Percentiles rank a stretch among this genome's conserved stretches.
Conservation (phyloP, 2,113 vertebrate species). For the Leptodactylus fuscus region DNA sequence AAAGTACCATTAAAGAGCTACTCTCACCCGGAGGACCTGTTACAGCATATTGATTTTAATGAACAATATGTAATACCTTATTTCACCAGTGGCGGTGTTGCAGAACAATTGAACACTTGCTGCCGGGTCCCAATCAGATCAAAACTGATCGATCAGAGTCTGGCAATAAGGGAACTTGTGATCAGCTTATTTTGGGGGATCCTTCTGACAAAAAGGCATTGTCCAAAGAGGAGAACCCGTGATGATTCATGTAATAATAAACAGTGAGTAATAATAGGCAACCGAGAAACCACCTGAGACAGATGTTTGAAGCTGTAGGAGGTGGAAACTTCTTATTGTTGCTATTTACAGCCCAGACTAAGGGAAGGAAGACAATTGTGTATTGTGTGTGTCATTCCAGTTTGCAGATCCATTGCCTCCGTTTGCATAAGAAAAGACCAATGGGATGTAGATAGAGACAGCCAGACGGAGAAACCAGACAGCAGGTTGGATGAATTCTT, state of each 20-base stretch:
- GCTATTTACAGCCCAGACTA: slow-evolving; percentile 30
- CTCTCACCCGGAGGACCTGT: background rate
- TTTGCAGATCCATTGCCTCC: background rate
- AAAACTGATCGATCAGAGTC: background rate
- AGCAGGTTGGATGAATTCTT: background rate
- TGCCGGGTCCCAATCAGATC: background rate
- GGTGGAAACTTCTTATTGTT: slow-evolving; percentile 40
- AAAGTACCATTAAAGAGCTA: no score
- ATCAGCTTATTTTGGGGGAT: background rate
- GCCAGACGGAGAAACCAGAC: slow-evolving; percentile 26
- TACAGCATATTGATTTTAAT: background rate
- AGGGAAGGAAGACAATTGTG: slow-evolving; percentile 43
- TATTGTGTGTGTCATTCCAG: slow-evolving; percentile 7
- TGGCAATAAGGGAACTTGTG: background rate
- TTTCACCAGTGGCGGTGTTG: background rate
- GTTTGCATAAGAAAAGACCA: slow-evolving; percentile 39
- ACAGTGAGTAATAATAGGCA: background rate
- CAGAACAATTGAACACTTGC: background rate
- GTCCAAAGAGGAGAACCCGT: background rate
- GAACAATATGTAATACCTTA: background rate
- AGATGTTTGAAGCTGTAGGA: background rate
- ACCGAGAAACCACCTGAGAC: slow-evolving; percentile 20
- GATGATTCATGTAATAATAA: background rate
- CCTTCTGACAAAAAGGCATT: background rate
- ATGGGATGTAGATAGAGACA: background rate